phyloP scores from a whole-genome alignment of 2,113 vertebrate genomes.

The Mirza zaza region DNA sequence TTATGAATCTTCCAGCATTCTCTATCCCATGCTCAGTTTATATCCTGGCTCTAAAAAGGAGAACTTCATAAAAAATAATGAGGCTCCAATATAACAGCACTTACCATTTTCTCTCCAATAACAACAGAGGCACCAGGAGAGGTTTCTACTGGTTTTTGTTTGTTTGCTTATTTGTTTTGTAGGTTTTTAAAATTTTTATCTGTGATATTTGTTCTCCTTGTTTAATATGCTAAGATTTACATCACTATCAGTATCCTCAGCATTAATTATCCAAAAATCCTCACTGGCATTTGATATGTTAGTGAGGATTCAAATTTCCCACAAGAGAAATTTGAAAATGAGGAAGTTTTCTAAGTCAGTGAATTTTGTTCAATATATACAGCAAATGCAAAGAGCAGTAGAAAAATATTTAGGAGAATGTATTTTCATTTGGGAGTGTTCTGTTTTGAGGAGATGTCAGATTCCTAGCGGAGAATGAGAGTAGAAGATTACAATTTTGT shows the following conservation, averaged over 20 bases:
- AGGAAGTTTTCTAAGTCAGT: constrained; percentile 15
- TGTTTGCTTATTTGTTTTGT: no score
- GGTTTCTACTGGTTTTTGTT: not conserved
- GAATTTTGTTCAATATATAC: not conserved
- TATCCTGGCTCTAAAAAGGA: not conserved
- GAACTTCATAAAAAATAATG: constrained; percentile 45
- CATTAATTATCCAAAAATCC: constrained; percentile 30
- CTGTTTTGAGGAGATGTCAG: not conserved
- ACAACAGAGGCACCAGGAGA: not conserved
- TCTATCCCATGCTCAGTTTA: not conserved
- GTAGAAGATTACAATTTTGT: not conserved
- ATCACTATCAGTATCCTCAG: not conserved
- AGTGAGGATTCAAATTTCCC: not conserved
- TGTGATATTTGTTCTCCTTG: not conserved
- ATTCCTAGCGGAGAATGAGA: not conserved
- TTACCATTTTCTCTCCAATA: constrained; percentile 47
- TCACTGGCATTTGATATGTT: not conserved
- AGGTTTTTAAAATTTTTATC: not conserved
- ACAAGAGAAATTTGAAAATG: constrained; percentile 12
- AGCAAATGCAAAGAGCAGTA: not conserved
- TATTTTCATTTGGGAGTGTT: not conserved
- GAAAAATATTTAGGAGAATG: not conserved
- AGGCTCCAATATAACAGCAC: not conserved
- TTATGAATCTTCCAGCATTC: constrained; percentile 17
- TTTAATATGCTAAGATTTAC: not conserved